Base-by-base conservation (phyloP, 2,888 invertebrate genomes). In the Amphimallon solstitiale region DNA sequence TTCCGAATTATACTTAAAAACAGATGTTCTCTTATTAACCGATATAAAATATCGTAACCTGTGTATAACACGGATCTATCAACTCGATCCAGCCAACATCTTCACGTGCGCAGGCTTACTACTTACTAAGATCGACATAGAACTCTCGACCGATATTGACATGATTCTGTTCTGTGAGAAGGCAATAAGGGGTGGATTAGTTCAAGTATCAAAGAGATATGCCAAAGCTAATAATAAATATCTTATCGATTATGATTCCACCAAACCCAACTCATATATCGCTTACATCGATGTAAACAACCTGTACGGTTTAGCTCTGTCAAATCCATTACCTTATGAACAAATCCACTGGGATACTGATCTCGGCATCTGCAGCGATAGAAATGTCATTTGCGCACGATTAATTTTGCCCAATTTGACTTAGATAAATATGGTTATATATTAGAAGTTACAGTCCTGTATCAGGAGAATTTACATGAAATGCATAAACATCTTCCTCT, bases 141-240 rank as follows among this genome's bases (percentile, higher is more conserved):
- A 67, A 37, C 21, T 67, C 14, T 40, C 56, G 2, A 66, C n/a
- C n/a, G n/a, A n/a, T n/a, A n/a, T n/a, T n/a, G n/a, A n/a, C n/a
- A n/a, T n/a, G n/a, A n/a, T n/a, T n/a, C n/a, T n/a, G n/a, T n/a
- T n/a, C n/a, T n/a, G n/a, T n/a, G n/a, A n/a, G n/a, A n/a, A n/a
- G n/a, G n/a, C n/a, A n/a, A n/a, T n/a, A n/a, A n/a, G n/a, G n/a
- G n/a, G n/a, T n/a, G n/a, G n/a, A n/a, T n/a, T n/a, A n/a, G n/a
- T n/a, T n/a, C n/a, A n/a, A n/a, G n/a, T n/a, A n/a, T n/a, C n/a
- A n/a, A n/a, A n/a, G 38, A 51, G 75, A 15, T 68, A 75, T 70
- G 71, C 74, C 1, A 66, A 65, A 56, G 77, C 76, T 0, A 78
- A 78, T 62, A 78, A 79, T 67, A n/a, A n/a, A n/a, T n/a, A n/a